phyloP scores from a whole-genome alignment of 2,113 vertebrate species.

The Bettongia penicillata region DNA sequence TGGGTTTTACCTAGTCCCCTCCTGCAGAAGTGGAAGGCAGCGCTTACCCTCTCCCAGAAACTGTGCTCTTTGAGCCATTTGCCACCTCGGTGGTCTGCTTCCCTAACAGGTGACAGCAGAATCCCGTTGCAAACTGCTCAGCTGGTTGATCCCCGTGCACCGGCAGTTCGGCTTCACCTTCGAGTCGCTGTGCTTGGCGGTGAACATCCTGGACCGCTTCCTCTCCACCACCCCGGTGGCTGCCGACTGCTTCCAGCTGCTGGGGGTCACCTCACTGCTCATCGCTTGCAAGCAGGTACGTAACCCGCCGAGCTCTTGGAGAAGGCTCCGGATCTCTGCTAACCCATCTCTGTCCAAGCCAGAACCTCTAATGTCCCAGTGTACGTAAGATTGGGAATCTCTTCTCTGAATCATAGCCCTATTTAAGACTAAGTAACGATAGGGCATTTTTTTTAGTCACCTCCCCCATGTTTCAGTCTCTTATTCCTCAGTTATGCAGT shows the following conservation, averaged over 20 bases:
- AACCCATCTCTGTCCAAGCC: background rate
- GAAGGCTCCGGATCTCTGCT: background rate
- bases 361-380: background rate
- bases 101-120: conserved; percentile 89
- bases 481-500: background rate
- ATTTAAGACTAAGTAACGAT: background rate
- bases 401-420: background rate
- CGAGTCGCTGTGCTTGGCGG: conserved; percentile 92
- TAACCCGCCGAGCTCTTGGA: too few relatives aligned
- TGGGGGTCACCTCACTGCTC: conserved; percentile 93
- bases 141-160: conserved; percentile 94
- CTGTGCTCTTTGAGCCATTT: background rate
- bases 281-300: conserved; percentile 94
- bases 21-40: background rate
- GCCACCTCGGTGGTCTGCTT: background rate
- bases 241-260: conserved; percentile 95
- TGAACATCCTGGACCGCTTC: conserved; percentile 95
- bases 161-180: conserved; percentile 91
- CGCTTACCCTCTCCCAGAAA: too few relatives aligned
- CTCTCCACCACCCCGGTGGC: conserved; percentile 91
- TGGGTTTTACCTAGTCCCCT: too few relatives aligned
- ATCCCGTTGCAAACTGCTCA: conserved; percentile 92
- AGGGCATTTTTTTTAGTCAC: background rate
- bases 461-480: background rate
- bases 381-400: background rate